Conservation (phyloP, 2,113 vertebrate genomes). For the Sorex araneus region DNA sequence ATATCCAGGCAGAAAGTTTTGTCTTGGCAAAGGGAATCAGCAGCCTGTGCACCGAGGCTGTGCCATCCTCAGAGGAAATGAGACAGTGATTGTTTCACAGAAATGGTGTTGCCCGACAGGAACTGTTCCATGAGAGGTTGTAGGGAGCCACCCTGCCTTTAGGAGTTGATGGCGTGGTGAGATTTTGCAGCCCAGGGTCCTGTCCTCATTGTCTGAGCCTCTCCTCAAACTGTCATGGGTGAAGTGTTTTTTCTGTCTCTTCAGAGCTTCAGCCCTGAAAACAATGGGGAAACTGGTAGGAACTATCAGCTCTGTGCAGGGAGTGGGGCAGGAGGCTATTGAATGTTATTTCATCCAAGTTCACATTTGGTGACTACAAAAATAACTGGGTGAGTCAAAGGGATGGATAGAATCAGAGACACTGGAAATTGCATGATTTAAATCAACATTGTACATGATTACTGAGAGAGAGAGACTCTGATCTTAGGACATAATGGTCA, state of each 20-base stretch:
- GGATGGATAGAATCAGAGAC: background rate
- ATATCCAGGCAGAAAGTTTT: background rate
- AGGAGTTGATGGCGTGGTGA: background rate
- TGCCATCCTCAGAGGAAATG: too few relatives aligned
- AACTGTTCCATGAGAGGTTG: background rate
- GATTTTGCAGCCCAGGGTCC: background rate
- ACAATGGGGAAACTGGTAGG: background rate
- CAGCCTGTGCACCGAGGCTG: too few relatives aligned
- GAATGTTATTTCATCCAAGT: background rate
- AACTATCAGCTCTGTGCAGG: background rate
- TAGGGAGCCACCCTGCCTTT: rapidly evolving
- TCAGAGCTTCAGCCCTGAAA: background rate
- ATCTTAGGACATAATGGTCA: background rate
- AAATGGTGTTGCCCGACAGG: too few relatives aligned
- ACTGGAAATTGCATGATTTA: background rate
- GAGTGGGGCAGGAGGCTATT: background rate
- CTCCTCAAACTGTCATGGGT: background rate
- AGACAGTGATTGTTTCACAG: background rate
- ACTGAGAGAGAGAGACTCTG: background rate
- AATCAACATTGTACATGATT: background rate
- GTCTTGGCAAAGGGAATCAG: background rate
- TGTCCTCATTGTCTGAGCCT: background rate
- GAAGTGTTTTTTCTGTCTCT: background rate
- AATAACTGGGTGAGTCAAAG: background rate
- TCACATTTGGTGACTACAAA: background rate